Percentiles rank a stretch among this genome's conserved stretches.
These are phyloP conservation scores for Pangasius macronema DNA, from an alignment of 2,797 vertebrate species.

Conservation along the genomic window DNA sequence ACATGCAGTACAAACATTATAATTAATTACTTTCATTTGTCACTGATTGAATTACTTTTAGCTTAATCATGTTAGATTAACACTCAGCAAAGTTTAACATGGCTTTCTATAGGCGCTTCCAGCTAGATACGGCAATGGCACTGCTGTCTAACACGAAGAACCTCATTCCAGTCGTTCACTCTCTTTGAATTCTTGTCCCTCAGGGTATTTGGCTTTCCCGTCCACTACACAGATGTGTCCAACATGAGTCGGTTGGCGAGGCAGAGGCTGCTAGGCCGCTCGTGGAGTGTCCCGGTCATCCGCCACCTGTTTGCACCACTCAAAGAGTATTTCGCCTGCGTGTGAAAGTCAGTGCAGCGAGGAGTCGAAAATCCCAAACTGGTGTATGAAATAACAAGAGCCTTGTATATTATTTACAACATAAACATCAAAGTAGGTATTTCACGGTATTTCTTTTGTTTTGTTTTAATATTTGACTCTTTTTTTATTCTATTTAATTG, in stretches of 20 bases:
- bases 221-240: conserved; percentile 98
- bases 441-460: conserved; percentile 82
- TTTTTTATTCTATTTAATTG: conserved; percentile 86
- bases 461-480: conserved; percentile 84
- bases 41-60: neutral
- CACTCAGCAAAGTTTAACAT: neutral
- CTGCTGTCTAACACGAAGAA: neutral
- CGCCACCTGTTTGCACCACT: conserved; percentile 98
- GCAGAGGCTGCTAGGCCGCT: conserved; percentile 95
- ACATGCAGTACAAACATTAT: too few species aligned
- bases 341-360: conserved; percentile 66
- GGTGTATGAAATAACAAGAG: conserved; percentile 77
- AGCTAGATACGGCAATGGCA: neutral
- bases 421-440: conserved; percentile 77
- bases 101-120: neutral
- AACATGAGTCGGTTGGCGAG: conserved; percentile 99
- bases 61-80: neutral
- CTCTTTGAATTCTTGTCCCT: neutral
- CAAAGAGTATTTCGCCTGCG: conserved; percentile 98
- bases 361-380: conserved; percentile 63
- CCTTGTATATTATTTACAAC: conserved; percentile 76
- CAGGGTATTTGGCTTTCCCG: conserved; percentile 96
- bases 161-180: conserved; percentile 6
- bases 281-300: conserved; percentile 97
- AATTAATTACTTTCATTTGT: neutral